These are phyloP conservation scores for Ptychadena robeensis DNA, from an alignment of 2,797 vertebrate genomes.

Conservation along the genomic window DNA sequence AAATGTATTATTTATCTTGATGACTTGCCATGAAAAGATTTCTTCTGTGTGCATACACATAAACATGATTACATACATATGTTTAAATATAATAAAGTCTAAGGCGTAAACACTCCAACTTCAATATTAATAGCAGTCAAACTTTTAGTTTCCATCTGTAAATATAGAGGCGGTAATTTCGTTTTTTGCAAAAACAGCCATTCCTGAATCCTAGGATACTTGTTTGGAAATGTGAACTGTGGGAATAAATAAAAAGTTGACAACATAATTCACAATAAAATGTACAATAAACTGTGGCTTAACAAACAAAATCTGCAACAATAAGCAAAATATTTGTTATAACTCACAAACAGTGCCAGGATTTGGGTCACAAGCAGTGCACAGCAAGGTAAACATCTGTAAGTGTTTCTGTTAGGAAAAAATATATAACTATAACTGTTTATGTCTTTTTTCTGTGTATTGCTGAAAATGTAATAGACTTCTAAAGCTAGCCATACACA, in stretches of 20 bases:
- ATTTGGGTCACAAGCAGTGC: no score
- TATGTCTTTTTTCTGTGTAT: no score
- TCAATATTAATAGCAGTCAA: constrained; percentile 10
- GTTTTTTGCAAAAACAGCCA: neutral
- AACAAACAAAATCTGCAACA: neutral
- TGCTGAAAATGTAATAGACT: no score
- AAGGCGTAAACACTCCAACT: constrained; percentile 7
- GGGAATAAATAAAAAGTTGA: constrained; percentile 1
- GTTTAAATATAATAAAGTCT: constrained; percentile 18
- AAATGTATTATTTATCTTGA: neutral
- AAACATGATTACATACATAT: constrained; percentile 6
- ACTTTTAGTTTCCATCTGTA: constrained; percentile 17
- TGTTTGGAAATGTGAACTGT: neutral
- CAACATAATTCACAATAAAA: neutral
- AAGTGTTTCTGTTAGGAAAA: no score
- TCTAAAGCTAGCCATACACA: no score
- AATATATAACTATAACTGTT: no score
- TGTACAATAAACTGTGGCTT: neutral
- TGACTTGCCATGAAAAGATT: neutral
- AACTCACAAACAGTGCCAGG: no score
- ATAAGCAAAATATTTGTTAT: neutral
- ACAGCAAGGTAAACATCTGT: no score
- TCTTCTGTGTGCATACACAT: neutral
- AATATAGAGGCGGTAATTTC: neutral
- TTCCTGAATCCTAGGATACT: constrained; percentile 21